Conservation (phyloP, 2,113 vertebrate genomes). For the Melierax canorus region DNA sequence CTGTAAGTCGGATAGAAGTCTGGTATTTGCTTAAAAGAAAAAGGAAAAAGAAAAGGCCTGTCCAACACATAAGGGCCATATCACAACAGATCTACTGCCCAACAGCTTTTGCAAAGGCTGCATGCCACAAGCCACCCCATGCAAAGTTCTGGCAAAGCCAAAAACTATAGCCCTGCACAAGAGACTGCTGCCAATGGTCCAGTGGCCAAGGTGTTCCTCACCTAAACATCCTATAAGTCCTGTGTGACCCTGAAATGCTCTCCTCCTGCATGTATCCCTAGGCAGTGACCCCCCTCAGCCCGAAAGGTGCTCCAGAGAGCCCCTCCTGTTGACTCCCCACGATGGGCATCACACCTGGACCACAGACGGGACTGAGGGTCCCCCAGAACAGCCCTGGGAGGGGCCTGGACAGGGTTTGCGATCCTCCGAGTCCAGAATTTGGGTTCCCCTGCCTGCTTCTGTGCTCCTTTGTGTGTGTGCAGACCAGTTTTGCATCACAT, state of each 20-base stretch:
- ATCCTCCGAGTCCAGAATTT: background rate
- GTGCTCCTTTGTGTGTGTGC: background rate
- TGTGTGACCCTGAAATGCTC: background rate
- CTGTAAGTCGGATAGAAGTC: background rate
- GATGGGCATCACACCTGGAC: background rate
- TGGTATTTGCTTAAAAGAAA: background rate
- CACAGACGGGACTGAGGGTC: background rate
- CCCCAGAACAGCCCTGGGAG: background rate
- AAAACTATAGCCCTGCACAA: background rate
- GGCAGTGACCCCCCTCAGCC: background rate
- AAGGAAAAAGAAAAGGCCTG: background rate
- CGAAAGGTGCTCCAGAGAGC: background rate
- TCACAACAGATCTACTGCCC: background rate
- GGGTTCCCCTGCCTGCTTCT: background rate
- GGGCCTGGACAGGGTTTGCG: fast-evolving
- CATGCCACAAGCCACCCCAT: background rate
- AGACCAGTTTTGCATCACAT: background rate
- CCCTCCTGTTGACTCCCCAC: background rate
- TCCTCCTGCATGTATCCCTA: background rate
- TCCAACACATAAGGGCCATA: background rate
- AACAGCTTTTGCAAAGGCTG: background rate
- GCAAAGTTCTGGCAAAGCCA: background rate
- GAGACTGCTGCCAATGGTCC: background rate
- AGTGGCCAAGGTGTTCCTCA: background rate
- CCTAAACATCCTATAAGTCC: background rate